phyloP scores from a whole-genome alignment of 2,888 invertebrate species.

The Synergus umbraculus region DNA sequence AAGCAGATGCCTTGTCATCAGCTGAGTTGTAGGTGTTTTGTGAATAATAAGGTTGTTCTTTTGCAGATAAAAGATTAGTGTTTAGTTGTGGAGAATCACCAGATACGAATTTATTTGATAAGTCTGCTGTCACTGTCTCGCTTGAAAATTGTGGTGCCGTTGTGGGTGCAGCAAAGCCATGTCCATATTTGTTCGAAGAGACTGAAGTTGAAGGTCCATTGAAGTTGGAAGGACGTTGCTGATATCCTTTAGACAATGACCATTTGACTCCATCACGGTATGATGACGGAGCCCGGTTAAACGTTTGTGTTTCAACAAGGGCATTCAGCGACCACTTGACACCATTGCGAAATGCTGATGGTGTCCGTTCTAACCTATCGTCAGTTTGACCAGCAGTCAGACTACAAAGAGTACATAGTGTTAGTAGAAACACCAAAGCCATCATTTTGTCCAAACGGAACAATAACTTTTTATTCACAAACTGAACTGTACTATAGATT shows the following conservation, averaged over 20 bases:
- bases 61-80: not conserved
- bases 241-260: constrained; percentile 32
- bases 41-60: not conserved
- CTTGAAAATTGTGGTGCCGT: not conserved
- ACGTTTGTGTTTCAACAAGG: too few relatives aligned
- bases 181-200: not conserved
- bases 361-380: too few relatives aligned
- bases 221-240: not conserved
- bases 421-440: constrained; percentile 9
- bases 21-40: not conserved
- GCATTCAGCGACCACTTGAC: too few relatives aligned
- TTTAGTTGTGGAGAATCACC: not conserved
- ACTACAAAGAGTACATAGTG: not conserved
- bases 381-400: too few relatives aligned
- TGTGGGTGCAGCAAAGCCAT: not conserved
- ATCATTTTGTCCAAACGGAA: constrained; percentile 1
- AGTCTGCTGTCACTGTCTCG: not conserved
- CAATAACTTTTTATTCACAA: constrained; percentile 21
- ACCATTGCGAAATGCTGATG: too few relatives aligned
- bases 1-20: not conserved
- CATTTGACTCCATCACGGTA: constrained; percentile 54
- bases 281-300: constrained; percentile 44
- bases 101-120: not conserved
- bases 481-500: constrained; percentile 51
- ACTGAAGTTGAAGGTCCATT: not conserved